phyloP scores from a whole-genome alignment of 2,113 vertebrate species.

The Apeltes quadracus region DNA sequence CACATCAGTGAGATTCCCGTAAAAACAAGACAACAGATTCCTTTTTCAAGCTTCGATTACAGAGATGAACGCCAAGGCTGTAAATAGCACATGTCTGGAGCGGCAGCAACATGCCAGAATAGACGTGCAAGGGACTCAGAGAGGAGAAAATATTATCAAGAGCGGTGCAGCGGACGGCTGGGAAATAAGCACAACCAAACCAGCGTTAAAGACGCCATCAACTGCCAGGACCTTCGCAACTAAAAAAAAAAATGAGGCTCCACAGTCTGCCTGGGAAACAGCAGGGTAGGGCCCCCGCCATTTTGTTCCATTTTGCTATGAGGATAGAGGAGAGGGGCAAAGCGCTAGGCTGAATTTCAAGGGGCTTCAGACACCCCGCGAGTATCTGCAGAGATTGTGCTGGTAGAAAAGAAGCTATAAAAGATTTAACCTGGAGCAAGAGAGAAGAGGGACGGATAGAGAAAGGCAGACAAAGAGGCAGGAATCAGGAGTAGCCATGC shows the following conservation, averaged over 20 bases:
- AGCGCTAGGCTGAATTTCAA: slow-evolving; percentile 68
- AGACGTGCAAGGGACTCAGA: slow-evolving; percentile 48
- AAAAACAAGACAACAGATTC: slow-evolving; percentile 28
- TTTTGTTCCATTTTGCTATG: slow-evolving; percentile 70
- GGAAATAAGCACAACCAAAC: slow-evolving; percentile 47
- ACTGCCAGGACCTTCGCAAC: slow-evolving; percentile 63
- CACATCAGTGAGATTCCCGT: slow-evolving; percentile 3
- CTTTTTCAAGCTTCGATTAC: slow-evolving; percentile 30
- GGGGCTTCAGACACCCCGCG: slow-evolving; percentile 77
- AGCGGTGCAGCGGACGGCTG: slow-evolving; percentile 55
- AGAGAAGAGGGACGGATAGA: slow-evolving; percentile 19
- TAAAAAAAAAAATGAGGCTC: slow-evolving; percentile 65
- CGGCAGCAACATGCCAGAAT: slow-evolving; percentile 48
- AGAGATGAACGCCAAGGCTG: slow-evolving; percentile 53
- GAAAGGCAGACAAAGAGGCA: slow-evolving; percentile 43
- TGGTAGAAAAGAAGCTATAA: slow-evolving; percentile 62
- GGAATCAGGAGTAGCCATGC: slow-evolving; percentile 71
- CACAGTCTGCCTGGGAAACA: slow-evolving; percentile 61
- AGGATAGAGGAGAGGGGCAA: slow-evolving; percentile 66
- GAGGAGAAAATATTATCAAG: slow-evolving; percentile 64
- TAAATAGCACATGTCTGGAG: slow-evolving; percentile 50
- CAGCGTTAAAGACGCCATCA: slow-evolving; percentile 55
- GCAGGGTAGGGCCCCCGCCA: slow-evolving; percentile 68
- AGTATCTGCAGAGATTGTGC: slow-evolving; percentile 69
- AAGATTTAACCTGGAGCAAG: slow-evolving; percentile 69